Evolutionary conservation across 2,113 vertebrate genomes (phyloP).

Genomic region (Jacana jacana): DNA sequence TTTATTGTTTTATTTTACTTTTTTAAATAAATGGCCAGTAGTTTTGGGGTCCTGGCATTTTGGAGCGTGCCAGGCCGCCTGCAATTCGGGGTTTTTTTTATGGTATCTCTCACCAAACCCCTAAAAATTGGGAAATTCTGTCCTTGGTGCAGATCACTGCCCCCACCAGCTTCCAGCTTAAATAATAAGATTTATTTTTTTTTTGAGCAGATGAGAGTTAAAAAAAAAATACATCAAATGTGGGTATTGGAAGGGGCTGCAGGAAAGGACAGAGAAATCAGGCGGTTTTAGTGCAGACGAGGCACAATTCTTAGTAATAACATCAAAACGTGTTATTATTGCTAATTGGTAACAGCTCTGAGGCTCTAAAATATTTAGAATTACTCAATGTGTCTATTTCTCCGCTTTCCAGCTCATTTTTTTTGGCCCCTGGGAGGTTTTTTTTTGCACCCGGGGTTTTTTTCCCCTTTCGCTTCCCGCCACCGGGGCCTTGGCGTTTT

Average conservation of each 20-base stretch:
- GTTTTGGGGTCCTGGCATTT: accelerated
- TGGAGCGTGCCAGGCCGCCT: no score
- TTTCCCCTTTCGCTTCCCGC: not conserved
- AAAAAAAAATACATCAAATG: not conserved
- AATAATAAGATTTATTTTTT: no score
- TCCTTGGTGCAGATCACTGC: not conserved
- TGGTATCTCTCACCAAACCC: not conserved
- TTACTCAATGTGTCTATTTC: not conserved
- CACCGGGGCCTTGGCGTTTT: accelerated
- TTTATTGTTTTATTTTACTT: no score
- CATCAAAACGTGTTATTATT: not conserved
- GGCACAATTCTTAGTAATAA: not conserved
- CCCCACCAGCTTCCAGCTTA: not conserved
- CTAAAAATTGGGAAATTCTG: not conserved
- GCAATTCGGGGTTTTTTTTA: no score
- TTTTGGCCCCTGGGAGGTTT: accelerated
- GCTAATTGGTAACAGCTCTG: not conserved
- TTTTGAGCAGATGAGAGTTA: not conserved
- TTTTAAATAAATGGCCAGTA: not conserved
- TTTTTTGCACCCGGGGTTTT: accelerated
- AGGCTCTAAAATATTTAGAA: not conserved
- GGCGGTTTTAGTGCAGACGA: not conserved
- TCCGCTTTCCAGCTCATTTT: not conserved
- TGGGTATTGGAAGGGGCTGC: not conserved
- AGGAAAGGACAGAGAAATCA: not conserved